Conservation (phyloP, 2,797 vertebrate species). For the Epinephelus coioides region DNA sequence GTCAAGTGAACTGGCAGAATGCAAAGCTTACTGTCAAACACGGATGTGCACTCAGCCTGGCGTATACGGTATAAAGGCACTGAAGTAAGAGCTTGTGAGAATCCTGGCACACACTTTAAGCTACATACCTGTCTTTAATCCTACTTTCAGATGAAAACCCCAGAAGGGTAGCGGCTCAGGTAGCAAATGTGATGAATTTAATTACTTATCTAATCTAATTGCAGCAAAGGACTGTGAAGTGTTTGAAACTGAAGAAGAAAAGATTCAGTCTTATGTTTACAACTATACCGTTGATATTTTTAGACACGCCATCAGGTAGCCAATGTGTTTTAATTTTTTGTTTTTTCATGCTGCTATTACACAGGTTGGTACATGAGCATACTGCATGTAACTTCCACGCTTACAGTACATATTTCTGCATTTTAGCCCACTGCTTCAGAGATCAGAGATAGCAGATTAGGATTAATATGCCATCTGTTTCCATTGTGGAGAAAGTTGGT, state of each 20-base stretch:
- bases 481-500: slow-evolving; percentile 13
- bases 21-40: neutral
- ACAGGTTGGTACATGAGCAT: neutral
- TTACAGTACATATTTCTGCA: neutral
- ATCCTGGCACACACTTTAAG: slow-evolving; percentile 13
- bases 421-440: neutral
- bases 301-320: slow-evolving; percentile 8
- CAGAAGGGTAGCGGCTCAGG: neutral
- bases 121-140: slow-evolving; percentile 43
- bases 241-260: slow-evolving; percentile 29
- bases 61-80: neutral
- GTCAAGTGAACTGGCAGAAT: slow-evolving; percentile 11
- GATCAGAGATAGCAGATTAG: slow-evolving; percentile 10
- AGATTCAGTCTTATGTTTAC: slow-evolving; percentile 15
- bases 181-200: slow-evolving; percentile 34
- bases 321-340: neutral
- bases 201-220: slow-evolving; percentile 42
- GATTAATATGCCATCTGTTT: slow-evolving; percentile 8
- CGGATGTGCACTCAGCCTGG: neutral
- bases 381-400: neutral
- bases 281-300: neutral
- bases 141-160: slow-evolving; percentile 7
- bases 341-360: neutral
- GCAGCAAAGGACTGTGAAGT: slow-evolving; percentile 27
- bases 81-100: slow-evolving; percentile 10